A percentile compares a stretch with the other conserved stretches of the same genome.
phyloP scores from a whole-genome alignment of 2,888 invertebrate genomes.

The Seira musarum region DNA sequence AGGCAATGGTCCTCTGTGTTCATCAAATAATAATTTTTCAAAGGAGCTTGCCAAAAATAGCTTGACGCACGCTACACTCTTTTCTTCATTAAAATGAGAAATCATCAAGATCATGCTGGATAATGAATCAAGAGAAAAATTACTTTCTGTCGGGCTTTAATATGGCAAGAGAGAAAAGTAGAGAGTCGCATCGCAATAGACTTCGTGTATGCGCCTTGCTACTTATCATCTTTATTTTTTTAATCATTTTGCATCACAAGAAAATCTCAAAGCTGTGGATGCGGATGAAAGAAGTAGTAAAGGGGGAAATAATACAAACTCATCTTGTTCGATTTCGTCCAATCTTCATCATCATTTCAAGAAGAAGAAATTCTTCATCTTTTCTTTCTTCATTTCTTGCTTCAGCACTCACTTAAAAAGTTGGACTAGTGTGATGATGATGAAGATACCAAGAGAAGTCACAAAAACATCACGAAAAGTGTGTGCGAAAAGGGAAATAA shows the following conservation, averaged over 20 bases:
- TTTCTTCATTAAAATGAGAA: too few species aligned
- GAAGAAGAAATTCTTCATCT: constrained; percentile 18
- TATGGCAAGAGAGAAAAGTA: not conserved
- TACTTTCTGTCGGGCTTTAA: too few species aligned
- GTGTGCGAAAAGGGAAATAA: constrained; percentile 3
- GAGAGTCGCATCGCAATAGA: not conserved
- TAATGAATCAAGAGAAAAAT: constrained; percentile 27
- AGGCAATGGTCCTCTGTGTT: too few species aligned
- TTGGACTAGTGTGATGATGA: not conserved
- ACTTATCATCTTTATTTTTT: too few species aligned
- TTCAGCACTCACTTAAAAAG: constrained; percentile 23
- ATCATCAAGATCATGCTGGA: too few species aligned
- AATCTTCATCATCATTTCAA: constrained; percentile 39
- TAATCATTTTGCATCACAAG: constrained; percentile 37
- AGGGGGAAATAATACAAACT: constrained; percentile 38
- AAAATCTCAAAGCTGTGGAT: too few species aligned
- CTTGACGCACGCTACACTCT: too few species aligned
- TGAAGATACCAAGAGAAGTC: not conserved
- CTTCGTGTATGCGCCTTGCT: too few species aligned
- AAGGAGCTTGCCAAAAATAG: too few species aligned
- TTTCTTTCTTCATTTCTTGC: constrained; percentile 27
- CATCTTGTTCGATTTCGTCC: constrained; percentile 41
- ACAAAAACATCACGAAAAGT: not conserved
- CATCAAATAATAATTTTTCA: too few species aligned
- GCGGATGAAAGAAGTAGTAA: too few species aligned